Percentiles rank a stretch among this genome's conserved stretches.
Evolutionary conservation across 2,797 vertebrate genomes (phyloP).

Genomic region (Megaceryle alcyon): DNA sequence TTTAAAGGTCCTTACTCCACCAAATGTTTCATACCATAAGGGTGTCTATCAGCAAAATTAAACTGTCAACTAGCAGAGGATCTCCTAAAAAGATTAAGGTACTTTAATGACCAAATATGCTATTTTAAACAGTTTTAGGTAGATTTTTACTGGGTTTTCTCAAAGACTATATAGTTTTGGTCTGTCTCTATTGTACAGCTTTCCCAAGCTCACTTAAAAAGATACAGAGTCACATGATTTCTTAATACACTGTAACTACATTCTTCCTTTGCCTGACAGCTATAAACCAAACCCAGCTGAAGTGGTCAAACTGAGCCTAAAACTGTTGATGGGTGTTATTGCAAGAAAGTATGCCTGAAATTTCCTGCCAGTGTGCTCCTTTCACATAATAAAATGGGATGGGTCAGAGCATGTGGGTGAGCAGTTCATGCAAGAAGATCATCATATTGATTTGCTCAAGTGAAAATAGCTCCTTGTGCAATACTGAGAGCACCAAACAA

Average conservation of each 20-base stretch:
- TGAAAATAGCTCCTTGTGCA: slow-evolving; percentile 44
- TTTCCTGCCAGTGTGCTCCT: slow-evolving; percentile 12
- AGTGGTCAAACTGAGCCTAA: not conserved
- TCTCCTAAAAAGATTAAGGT: not conserved
- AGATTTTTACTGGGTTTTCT: not conserved
- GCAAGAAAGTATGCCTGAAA: not conserved
- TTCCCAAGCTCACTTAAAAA: not conserved
- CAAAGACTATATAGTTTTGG: not conserved
- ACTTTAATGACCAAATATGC: not conserved
- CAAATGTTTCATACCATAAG: not conserved
- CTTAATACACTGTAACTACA: not conserved
- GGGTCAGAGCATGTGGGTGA: not conserved
- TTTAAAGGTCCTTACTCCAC: not conserved
- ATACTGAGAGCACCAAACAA: not conserved
- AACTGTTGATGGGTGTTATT: not conserved
- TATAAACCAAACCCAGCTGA: not conserved
- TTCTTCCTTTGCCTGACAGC: not conserved
- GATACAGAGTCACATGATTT: not conserved
- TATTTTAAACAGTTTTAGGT: not conserved
- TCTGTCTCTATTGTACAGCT: not conserved
- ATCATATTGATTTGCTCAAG: not conserved
- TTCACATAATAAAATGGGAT: not conserved
- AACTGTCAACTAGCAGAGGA: not conserved
- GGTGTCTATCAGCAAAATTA: not conserved
- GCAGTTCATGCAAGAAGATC: slow-evolving; percentile 8